Conservation (phyloP, 2,113 vertebrate genomes). For the Tragelaphus imberbis region DNA sequence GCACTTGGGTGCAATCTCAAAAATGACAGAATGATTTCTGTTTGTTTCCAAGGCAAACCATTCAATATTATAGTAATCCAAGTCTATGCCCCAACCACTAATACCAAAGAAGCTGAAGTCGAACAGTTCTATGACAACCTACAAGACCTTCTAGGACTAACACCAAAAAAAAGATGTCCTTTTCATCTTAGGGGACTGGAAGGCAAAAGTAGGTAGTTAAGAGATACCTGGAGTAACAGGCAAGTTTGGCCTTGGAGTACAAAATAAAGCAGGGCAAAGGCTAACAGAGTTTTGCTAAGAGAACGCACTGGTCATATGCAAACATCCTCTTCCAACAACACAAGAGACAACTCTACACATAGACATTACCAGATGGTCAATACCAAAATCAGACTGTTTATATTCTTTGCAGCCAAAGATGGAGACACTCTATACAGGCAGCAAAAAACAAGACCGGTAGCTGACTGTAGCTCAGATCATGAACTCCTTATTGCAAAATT, state of each 20-base stretch:
- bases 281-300: neutral
- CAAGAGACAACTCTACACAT: neutral
- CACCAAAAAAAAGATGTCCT: neutral
- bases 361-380: neutral
- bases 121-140: neutral
- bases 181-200: neutral
- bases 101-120: neutral
- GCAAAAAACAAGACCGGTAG: neutral
- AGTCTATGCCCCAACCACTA: neutral
- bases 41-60: neutral
- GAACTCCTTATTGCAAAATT: neutral
- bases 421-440: neutral
- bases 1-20: neutral
- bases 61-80: neutral
- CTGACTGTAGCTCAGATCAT: neutral
- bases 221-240: neutral
- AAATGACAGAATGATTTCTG: neutral
- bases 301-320: neutral
- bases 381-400: neutral
- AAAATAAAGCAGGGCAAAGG: neutral
- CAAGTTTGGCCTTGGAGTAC: neutral
- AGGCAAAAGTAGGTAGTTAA: neutral
- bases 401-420: neutral
- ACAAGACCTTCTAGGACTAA: neutral
- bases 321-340: neutral